Percentiles rank a stretch among this genome's conserved stretches.
These are phyloP conservation scores for Micromussa lordhowensis DNA, from an alignment of 92 coral and sea anemone genomes.

Conservation along the genomic window DNA sequence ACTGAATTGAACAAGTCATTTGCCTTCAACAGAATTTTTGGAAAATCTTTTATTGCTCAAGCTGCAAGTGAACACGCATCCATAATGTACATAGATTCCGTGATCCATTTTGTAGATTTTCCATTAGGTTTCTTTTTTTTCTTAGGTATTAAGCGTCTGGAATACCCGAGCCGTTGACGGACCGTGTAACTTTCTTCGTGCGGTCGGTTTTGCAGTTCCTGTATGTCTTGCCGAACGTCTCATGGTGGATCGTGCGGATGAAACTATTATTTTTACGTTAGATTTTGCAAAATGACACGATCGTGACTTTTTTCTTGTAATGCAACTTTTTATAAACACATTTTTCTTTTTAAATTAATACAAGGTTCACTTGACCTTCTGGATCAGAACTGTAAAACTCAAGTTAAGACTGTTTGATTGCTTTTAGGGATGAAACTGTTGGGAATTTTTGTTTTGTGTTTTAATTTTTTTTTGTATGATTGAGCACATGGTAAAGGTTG, in stretches of 20 bases:
- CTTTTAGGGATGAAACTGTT: slow-evolving; percentile 3
- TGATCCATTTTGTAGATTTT: slow-evolving; percentile 37
- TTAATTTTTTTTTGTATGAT: background rate
- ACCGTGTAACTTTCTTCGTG: slow-evolving; percentile 41
- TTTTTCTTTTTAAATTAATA: background rate
- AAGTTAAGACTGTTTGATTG: background rate
- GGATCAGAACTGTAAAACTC: background rate
- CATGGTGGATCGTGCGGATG: slow-evolving; percentile 29
- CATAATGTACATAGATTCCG: background rate
- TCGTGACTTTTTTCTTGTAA: background rate
- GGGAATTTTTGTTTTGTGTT: background rate
- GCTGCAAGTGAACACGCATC: background rate
- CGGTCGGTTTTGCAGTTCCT: slow-evolving; percentile 55
- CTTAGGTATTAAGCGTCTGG: slow-evolving; percentile 79
- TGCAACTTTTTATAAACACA: slow-evolving; percentile 11
- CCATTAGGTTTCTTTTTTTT: slow-evolving; percentile 66
- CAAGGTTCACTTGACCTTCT: no score
- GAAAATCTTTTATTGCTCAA: background rate
- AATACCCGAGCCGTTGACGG: slow-evolving; percentile 53
- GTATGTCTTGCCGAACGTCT: slow-evolving; percentile 25
- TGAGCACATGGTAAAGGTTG: background rate
- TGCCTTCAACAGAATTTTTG: background rate
- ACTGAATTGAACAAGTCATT: no score
- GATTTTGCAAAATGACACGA: background rate
- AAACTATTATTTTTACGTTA: slow-evolving; percentile 10